phyloP scores from a whole-genome alignment of 2,113 vertebrate genomes.

The Condylura cristata region DNA sequence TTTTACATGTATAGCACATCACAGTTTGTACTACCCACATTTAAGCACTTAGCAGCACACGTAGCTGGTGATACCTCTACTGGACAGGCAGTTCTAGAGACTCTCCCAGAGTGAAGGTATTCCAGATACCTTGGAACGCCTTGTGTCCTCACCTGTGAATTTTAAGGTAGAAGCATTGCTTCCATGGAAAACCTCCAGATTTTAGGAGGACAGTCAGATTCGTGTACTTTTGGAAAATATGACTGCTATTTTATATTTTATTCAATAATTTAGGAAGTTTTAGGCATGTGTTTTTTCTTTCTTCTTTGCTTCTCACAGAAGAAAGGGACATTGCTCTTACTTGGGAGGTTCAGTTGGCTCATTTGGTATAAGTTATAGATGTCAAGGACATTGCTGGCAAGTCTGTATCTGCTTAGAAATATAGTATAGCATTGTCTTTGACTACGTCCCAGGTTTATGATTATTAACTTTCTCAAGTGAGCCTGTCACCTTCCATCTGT shows the following conservation, averaged over 20 bases:
- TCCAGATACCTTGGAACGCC: background rate
- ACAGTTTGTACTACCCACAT: background rate
- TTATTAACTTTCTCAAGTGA: background rate
- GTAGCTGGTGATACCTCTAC: background rate
- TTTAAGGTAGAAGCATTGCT: background rate
- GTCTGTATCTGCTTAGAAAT: background rate
- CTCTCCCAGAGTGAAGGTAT: background rate
- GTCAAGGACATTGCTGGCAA: background rate
- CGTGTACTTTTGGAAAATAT: background rate
- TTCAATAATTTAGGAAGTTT: background rate
- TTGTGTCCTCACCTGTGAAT: background rate
- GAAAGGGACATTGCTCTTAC: background rate
- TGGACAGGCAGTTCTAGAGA: background rate
- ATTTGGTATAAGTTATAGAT: background rate
- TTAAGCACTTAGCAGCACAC: background rate
- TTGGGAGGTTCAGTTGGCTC: background rate
- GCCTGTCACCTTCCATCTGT: background rate
- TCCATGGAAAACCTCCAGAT: background rate
- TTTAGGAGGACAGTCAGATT: background rate
- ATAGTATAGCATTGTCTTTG: background rate
- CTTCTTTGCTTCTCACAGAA: background rate
- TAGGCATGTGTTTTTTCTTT: background rate
- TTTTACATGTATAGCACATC: background rate
- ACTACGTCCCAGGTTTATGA: background rate
- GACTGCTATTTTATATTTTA: background rate